Base-by-base conservation (phyloP, 2,888 invertebrate species). In the Erannis defoliaria region DNA sequence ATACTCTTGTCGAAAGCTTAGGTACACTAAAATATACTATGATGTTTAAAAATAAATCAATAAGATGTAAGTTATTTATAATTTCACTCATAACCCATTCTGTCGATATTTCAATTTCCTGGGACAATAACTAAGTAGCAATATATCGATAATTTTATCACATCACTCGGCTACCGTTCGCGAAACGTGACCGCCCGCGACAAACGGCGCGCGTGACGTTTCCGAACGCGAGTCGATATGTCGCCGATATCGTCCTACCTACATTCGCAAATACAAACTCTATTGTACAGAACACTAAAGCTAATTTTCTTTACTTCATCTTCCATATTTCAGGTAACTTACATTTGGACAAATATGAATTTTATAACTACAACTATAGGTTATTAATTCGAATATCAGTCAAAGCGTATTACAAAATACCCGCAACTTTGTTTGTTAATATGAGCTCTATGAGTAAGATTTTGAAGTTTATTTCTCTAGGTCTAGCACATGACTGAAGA, bases 201-300 rank as follows among this genome's bases (percentile, higher is more conserved):
- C 87, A 88, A 86, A 89, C 88, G 81, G 85, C 85, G 84, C 87
- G 86, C 89, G 88, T 88, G 89, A 89, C 84, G 86, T 81, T 81
- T 82, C 74, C 76, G 78, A 85, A 86, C 84, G 81, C 78, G 80
- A 77, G 72, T 80, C 80, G 88, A 90, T 90, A 85, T 80, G 81
- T 83, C 81, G 81, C 80, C 79, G 88, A 85, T 87, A 87, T 60
- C 38, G 23, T 14, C 46, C 48, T 43, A 60, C 12, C 66, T 69
- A 63, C 62, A 72, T 66, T 74, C 61, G 62, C 59, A 31, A 78
- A 76, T 70, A 65, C 73, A 50, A 51, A 73, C 78, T 70, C 68
- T 82, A 74, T 65, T 3, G 6, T 37, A 0, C n/a, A 5, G 9
- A 2, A 10, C 8, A 35, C 68, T 75, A 42, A 56, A 48, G 26